These are phyloP conservation scores for Notechis scutatus DNA, from an alignment of 2,113 vertebrate species.

Conservation along the genomic window DNA sequence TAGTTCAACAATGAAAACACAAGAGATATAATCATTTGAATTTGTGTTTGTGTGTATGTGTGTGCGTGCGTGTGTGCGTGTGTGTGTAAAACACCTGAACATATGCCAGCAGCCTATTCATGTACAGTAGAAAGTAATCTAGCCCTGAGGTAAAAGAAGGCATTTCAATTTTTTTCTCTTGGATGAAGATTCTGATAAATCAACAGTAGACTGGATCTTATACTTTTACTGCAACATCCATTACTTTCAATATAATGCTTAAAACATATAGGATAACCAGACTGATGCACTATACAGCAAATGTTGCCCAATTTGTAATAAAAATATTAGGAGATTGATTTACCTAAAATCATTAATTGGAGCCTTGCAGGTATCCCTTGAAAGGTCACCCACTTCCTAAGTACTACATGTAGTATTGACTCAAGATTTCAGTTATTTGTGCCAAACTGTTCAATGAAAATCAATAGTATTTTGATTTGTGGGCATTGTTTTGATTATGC, in stretches of 20 bases:
- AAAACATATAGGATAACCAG: no score
- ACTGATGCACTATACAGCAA: not conserved
- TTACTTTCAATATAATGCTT: not conserved
- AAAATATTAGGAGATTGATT: not conserved
- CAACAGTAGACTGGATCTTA: conserved; percentile 2
- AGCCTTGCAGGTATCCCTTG: rapidly evolving
- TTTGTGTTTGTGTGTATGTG: not conserved
- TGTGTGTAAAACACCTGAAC: not conserved
- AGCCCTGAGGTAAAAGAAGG: not conserved
- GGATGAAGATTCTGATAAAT: not conserved
- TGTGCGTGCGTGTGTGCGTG: no score
- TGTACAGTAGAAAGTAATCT: not conserved
- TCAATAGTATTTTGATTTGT: not conserved
- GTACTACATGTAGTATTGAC: not conserved
- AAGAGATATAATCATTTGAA: not conserved
- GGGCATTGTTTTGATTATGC: conserved; percentile 16
- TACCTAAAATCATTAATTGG: conserved; percentile 7
- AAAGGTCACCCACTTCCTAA: not conserved
- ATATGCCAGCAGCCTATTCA: not conserved
- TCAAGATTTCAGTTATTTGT: conserved; percentile 37
- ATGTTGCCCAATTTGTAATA: not conserved
- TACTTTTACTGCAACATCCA: not conserved
- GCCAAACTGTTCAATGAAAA: conserved; percentile 15
- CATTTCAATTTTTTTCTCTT: conserved; percentile 2
- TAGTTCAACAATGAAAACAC: not conserved